A percentile compares a stretch with the other conserved stretches of the same genome.
Evolutionary conservation across 2,888 invertebrate genomes (phyloP).

Genomic region (Drosophila fulvimacula): DNA sequence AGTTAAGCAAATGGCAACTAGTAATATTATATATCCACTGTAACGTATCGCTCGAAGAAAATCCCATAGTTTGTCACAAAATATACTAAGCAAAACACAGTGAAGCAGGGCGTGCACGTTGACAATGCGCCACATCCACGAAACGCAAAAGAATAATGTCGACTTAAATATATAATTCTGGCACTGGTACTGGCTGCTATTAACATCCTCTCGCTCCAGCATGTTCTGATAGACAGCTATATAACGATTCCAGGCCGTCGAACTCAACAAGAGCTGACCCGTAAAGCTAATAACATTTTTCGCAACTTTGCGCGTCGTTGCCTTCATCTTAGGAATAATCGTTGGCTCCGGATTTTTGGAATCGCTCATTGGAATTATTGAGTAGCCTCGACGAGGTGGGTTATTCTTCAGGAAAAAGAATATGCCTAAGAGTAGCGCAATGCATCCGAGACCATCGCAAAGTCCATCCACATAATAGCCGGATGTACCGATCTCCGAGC

Average conservation of each 20-base stretch:
- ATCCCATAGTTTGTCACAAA: constrained; percentile 93
- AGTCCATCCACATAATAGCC: constrained; percentile 94
- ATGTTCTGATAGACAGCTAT: constrained; percentile 92
- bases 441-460: constrained; percentile 91
- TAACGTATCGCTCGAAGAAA: constrained; percentile 90
- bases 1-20: constrained; percentile 89
- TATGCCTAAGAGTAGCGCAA: constrained; percentile 89
- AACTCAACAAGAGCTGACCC: constrained; percentile 90
- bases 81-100: constrained; percentile 90
- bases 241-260: constrained; percentile 93
- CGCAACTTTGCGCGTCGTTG: constrained; percentile 88
- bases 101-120: constrained; percentile 93
- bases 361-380: constrained; percentile 86
- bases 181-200: constrained; percentile 86
- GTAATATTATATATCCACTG: constrained; percentile 89
- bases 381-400: constrained; percentile 90
- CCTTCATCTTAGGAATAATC: constrained; percentile 88
- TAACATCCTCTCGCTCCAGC: constrained; percentile 88
- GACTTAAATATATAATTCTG: constrained; percentile 89
- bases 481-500: constrained; percentile 91
- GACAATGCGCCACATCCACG: constrained; percentile 91
- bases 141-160: constrained; percentile 90
- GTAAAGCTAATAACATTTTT: constrained; percentile 88
- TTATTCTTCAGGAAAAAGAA: constrained; percentile 89
- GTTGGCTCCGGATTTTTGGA: constrained; percentile 84